These are phyloP conservation scores for Tenodera sinensis DNA, from an alignment of 2,888 invertebrate genomes.

Conservation along the genomic window DNA sequence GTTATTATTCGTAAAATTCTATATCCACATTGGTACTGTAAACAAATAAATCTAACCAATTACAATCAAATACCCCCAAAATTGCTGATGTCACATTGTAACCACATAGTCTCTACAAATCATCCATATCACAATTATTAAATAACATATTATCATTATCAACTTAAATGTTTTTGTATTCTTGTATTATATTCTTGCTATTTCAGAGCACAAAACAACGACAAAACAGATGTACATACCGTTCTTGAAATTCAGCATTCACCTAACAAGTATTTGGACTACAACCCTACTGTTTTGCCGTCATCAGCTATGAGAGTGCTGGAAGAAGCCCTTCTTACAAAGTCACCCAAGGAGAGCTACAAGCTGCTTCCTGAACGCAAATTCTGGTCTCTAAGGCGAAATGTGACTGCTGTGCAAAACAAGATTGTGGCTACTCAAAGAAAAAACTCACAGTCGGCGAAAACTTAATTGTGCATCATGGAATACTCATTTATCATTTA, in stretches of 20 bases:
- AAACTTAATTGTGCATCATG: background rate
- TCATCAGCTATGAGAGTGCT: conserved; percentile 57
- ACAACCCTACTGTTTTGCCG: conserved; percentile 43
- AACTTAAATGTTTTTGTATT: too few relatives aligned
- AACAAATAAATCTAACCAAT: too few relatives aligned
- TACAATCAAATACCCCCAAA: too few relatives aligned
- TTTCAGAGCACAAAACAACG: background rate
- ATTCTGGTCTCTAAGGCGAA: background rate
- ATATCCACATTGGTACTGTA: too few relatives aligned
- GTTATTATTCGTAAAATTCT: too few relatives aligned
- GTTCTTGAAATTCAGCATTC: background rate
- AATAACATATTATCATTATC: too few relatives aligned
- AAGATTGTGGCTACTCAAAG: background rate
- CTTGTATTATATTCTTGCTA: background rate
- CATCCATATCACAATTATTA: too few relatives aligned
- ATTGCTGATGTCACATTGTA: too few relatives aligned
- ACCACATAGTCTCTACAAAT: too few relatives aligned
- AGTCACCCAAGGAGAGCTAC: conserved; percentile 28
- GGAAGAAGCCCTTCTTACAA: conserved; percentile 57
- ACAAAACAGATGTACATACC: background rate
- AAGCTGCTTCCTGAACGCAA: background rate
- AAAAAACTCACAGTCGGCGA: background rate
- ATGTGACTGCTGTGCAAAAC: background rate
- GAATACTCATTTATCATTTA: background rate
- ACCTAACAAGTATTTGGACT: conserved; percentile 9